Evolutionary conservation across 2,888 invertebrate genomes (phyloP).

Genomic region (Heliothis peltigera): DNA sequence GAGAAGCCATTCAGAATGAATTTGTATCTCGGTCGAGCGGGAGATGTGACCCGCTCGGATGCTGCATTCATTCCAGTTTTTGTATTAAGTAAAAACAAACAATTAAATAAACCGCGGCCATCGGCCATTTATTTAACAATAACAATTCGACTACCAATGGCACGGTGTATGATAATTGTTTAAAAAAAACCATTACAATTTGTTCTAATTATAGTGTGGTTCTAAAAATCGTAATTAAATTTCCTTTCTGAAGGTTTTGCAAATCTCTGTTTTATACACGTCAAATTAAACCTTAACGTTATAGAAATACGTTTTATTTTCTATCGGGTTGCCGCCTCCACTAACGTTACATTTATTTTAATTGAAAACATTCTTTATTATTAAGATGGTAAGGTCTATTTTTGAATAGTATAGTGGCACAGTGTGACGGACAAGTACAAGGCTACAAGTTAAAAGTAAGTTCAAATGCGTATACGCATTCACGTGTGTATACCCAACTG

Average conservation of each 20-base stretch:
- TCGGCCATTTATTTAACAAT: slow-evolving; percentile 7
- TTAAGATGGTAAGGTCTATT: slow-evolving; percentile 1
- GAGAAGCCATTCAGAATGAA: too few relatives aligned
- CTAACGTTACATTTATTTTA: not conserved
- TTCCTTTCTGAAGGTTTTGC: slow-evolving; percentile 25
- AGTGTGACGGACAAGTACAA: slow-evolving; percentile 64
- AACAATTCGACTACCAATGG: slow-evolving; percentile 8
- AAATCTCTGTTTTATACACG: not conserved
- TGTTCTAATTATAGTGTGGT: slow-evolving; percentile 29
- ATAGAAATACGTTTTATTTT: not conserved
- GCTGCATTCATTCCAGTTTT: too few relatives aligned
- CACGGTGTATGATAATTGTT: slow-evolving; percentile 16
- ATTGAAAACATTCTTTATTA: not conserved
- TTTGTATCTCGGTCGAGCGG: not conserved
- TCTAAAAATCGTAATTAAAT: slow-evolving; percentile 29
- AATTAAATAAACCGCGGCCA: not conserved
- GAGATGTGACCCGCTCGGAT: not conserved
- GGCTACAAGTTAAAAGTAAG: slow-evolving; percentile 52
- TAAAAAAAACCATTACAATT: slow-evolving; percentile 23
- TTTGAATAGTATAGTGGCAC: slow-evolving; percentile 22
- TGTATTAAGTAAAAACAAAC: not conserved
- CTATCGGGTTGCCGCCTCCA: not conserved
- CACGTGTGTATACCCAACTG: slow-evolving; percentile 38
- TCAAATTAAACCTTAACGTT: slow-evolving; percentile 12
- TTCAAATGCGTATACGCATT: slow-evolving; percentile 43